A percentile compares a stretch with the other conserved stretches of the same genome.
These are phyloP conservation scores for Cantharis flavilabris DNA, from an alignment of 2,888 invertebrate species.

Conservation along the genomic window DNA sequence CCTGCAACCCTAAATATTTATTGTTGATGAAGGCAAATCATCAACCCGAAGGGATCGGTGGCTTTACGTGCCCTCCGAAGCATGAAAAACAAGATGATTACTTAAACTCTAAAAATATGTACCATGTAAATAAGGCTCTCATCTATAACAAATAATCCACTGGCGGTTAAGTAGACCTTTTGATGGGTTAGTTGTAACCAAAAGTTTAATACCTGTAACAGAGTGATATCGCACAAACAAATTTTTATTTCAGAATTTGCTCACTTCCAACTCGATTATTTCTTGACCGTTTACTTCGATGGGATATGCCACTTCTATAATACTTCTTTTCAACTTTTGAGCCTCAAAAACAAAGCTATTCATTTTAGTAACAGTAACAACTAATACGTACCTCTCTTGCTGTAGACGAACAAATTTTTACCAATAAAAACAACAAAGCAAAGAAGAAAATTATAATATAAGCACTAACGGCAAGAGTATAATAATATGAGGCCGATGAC, in stretches of 20 bases:
- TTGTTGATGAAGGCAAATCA: no score
- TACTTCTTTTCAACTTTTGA: background rate
- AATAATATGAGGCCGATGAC: background rate
- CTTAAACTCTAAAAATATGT: no score
- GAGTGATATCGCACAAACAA: background rate
- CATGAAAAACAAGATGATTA: no score
- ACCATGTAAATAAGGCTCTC: slow-evolving; percentile 11
- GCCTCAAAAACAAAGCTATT: slow-evolving; percentile 2
- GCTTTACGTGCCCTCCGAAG: no score
- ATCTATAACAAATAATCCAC: slow-evolving; percentile 14
- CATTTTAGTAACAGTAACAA: no score
- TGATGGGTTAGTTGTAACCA: slow-evolving; percentile 14
- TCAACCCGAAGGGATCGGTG: no score
- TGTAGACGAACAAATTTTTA: slow-evolving; percentile 9
- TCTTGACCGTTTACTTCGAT: background rate
- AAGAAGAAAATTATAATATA: background rate
- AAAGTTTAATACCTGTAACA: slow-evolving; percentile 6
- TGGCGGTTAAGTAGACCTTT: slow-evolving; percentile 15
- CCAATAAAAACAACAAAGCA: background rate
- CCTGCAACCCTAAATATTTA: no score
- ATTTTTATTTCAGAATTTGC: background rate
- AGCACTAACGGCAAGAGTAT: background rate
- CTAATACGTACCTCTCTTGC: slow-evolving; percentile 4
- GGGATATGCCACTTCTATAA: background rate
- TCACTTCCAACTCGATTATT: background rate